phyloP scores from a whole-genome alignment of 1,140 invertebrate species.

The Calephelis nemesis region DNA sequence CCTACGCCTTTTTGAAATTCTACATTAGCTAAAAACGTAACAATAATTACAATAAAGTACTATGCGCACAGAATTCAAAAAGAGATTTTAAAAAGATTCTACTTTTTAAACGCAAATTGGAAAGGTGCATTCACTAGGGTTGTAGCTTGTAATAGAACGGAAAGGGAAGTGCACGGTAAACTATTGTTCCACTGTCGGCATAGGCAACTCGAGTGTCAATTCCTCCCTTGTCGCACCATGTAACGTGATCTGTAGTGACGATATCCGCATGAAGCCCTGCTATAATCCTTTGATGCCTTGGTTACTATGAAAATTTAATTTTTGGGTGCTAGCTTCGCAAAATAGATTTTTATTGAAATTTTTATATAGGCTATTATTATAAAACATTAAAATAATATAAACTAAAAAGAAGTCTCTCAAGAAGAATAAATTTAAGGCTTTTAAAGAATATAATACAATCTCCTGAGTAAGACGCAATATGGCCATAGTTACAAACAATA shows the following conservation, averaged over 20 bases:
- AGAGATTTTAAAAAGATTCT: not conserved
- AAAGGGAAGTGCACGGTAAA: conserved; percentile 19
- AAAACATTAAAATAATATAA: too few species aligned
- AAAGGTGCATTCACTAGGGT: conserved; percentile 5
- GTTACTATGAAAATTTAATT: conserved; percentile 7
- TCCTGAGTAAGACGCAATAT: too few species aligned
- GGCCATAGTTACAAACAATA: too few species aligned
- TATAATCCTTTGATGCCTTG: conserved; percentile 12
- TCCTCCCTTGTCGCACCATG: conserved; percentile 19
- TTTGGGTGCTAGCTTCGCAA: too few species aligned
- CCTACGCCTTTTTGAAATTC: too few species aligned
- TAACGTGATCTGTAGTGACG: conserved; percentile 21
- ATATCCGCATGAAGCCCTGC: conserved; percentile 20
- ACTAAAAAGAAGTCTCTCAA: too few species aligned
- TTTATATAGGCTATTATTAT: too few species aligned
- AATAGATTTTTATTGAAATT: too few species aligned
- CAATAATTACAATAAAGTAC: too few species aligned
- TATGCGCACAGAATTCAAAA: not conserved
- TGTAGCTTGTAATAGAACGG: conserved; percentile 14
- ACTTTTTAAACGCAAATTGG: not conserved
- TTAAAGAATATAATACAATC: too few species aligned
- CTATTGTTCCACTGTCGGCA: conserved; percentile 21
- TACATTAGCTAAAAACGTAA: too few species aligned
- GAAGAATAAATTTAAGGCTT: too few species aligned
- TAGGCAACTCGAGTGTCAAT: conserved; percentile 21